phyloP scores from a whole-genome alignment of 2,888 invertebrate species.

The Tetragonisca angustula region DNA sequence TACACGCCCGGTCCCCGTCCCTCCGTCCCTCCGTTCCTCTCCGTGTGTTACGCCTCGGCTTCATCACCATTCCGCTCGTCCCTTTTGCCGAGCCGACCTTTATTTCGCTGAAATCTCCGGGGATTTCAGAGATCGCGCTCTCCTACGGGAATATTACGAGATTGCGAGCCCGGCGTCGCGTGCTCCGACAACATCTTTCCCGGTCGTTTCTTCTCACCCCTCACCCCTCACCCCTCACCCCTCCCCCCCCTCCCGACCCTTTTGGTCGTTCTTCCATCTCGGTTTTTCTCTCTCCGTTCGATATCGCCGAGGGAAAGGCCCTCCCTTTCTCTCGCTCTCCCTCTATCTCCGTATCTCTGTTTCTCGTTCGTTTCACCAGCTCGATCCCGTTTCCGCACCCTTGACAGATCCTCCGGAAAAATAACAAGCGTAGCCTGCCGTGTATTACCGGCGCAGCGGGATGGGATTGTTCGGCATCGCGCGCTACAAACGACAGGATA shows the following conservation, averaged over 20 bases:
- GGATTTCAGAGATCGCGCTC: slow-evolving; percentile 76
- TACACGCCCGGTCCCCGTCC: not conserved
- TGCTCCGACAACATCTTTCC: slow-evolving; percentile 45
- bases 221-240: not conserved
- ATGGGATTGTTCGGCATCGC: slow-evolving; percentile 41
- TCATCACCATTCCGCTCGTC: slow-evolving; percentile 60
- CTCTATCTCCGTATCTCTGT: too few relatives aligned
- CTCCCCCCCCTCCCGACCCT: not conserved
- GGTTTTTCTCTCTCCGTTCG: slow-evolving; percentile 26
- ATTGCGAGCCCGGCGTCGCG: slow-evolving; percentile 70
- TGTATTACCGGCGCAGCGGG: slow-evolving; percentile 55
- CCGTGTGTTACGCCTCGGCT: slow-evolving; percentile 22
- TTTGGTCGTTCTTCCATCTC: slow-evolving; percentile 23
- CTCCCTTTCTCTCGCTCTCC: too few relatives aligned
- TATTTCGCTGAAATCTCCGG: slow-evolving; percentile 79
- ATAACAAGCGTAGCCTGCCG: slow-evolving; percentile 60
- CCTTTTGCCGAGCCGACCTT: slow-evolving; percentile 68
- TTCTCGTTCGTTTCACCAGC: not conserved
- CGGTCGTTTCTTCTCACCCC: slow-evolving; percentile 25
- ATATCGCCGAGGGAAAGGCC: too few relatives aligned
- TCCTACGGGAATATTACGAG: slow-evolving; percentile 79
- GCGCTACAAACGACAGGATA: slow-evolving; percentile 53
- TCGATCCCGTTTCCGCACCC: slow-evolving; percentile 32
- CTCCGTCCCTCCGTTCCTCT: not conserved
- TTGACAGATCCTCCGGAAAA: slow-evolving; percentile 58